A percentile compares a stretch with the other conserved stretches of the same genome.
Conservation (phyloP, 2,888 invertebrate genomes). For the Chesias legatella region DNA sequence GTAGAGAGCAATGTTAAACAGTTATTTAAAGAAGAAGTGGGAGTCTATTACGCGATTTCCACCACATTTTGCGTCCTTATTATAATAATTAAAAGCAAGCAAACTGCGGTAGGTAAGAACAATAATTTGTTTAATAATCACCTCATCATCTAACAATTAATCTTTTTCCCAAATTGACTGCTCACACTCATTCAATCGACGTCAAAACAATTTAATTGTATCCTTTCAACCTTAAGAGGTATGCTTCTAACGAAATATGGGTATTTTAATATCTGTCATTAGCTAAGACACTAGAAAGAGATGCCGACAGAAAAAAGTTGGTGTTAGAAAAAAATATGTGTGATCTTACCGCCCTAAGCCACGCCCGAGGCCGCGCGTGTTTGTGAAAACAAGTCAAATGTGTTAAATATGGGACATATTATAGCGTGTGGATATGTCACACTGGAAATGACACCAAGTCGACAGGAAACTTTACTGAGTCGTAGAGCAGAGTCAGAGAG, state of each 20-base stretch:
- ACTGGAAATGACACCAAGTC: slow-evolving; percentile 47
- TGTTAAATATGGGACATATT: slow-evolving; percentile 64
- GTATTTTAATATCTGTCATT: slow-evolving; percentile 77
- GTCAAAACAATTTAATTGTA: slow-evolving; percentile 58
- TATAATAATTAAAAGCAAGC: too few relatives aligned
- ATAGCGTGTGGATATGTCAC: slow-evolving; percentile 25
- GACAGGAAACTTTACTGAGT: too few relatives aligned
- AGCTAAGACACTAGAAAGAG: slow-evolving; percentile 60
- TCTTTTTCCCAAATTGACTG: slow-evolving; percentile 22
- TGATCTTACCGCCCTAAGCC: slow-evolving; percentile 65
- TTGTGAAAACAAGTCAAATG: slow-evolving; percentile 74
- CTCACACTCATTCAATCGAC: slow-evolving; percentile 27
- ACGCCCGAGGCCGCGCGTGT: slow-evolving; percentile 50
- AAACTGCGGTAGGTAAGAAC: not conserved
- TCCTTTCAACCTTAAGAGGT: slow-evolving; percentile 47
- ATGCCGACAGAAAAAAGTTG: slow-evolving; percentile 59
- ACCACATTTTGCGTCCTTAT: too few relatives aligned
- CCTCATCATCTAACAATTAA: slow-evolving; percentile 18
- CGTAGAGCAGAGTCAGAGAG: too few relatives aligned
- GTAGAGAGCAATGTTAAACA: too few relatives aligned
- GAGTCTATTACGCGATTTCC: too few relatives aligned
- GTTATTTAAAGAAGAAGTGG: too few relatives aligned
- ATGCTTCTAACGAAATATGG: slow-evolving; percentile 66
- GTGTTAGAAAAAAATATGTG: slow-evolving; percentile 50
- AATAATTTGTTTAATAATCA: not conserved